These are phyloP conservation scores for Platygyra sinensis DNA, from an alignment of 64 coral and sea anemone species.

Conservation along the genomic window DNA sequence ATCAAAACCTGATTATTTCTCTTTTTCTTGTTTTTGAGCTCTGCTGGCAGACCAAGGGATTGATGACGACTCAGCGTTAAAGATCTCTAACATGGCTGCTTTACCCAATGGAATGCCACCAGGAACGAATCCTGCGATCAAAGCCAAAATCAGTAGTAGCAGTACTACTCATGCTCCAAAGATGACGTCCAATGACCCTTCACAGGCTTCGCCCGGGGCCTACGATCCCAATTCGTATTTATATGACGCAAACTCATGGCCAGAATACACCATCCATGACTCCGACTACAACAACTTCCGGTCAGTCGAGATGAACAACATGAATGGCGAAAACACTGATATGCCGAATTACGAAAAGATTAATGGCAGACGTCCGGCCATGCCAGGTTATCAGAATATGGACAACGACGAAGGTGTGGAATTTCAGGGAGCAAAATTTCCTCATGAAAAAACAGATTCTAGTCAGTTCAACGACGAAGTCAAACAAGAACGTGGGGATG, in stretches of 20 bases:
- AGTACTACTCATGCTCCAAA: slow-evolving; percentile 16
- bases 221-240: slow-evolving; percentile 72
- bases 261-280: slow-evolving; percentile 89
- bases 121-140: slow-evolving; percentile 27
- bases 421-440: background rate
- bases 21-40: slow-evolving; percentile 46
- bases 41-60: slow-evolving; percentile 88
- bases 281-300: slow-evolving; percentile 71
- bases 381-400: background rate
- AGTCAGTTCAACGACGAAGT: background rate
- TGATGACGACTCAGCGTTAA: slow-evolving; percentile 84
- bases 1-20: background rate
- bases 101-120: slow-evolving; percentile 32
- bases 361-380: background rate
- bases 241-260: slow-evolving; percentile 83
- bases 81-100: slow-evolving; percentile 86
- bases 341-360: slow-evolving; percentile 21
- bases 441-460: background rate
- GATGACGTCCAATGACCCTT: background rate
- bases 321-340: slow-evolving; percentile 37
- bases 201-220: slow-evolving; percentile 7
- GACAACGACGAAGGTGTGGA: background rate
- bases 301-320: slow-evolving; percentile 37
- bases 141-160: slow-evolving; percentile 61
- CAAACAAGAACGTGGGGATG: background rate